These are phyloP conservation scores for Syngnathus scovelli DNA, from an alignment of 2,113 vertebrate genomes.

Conservation along the genomic window DNA sequence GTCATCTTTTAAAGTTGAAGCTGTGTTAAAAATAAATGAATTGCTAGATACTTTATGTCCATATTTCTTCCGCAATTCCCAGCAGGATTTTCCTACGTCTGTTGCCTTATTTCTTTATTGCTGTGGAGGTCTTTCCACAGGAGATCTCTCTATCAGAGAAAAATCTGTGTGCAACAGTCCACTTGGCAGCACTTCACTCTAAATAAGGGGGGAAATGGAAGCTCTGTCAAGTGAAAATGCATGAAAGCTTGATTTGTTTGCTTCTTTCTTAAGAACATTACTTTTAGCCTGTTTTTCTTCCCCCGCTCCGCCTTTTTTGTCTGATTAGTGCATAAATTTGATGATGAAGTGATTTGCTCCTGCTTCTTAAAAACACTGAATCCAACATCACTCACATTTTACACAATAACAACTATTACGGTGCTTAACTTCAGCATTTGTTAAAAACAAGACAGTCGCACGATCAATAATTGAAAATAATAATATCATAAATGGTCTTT, in stretches of 20 bases:
- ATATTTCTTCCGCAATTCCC: slow-evolving; percentile 57
- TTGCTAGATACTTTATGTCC: slow-evolving; percentile 58
- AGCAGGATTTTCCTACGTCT: slow-evolving; percentile 52
- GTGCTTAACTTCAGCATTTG: background rate
- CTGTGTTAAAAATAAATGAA: slow-evolving; percentile 32
- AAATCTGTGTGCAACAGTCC: slow-evolving; percentile 61
- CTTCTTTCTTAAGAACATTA: slow-evolving; percentile 9
- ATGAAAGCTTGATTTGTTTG: slow-evolving; percentile 13
- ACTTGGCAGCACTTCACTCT: slow-evolving; percentile 60
- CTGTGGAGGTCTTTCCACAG: slow-evolving; percentile 38
- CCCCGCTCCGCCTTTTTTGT: background rate
- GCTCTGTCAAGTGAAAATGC: slow-evolving; percentile 21
- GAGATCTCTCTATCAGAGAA: slow-evolving; percentile 61
- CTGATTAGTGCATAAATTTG: slow-evolving; percentile 7
- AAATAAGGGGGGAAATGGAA: slow-evolving; percentile 26
- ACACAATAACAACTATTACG: background rate
- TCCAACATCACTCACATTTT: background rate
- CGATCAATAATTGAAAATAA: background rate
- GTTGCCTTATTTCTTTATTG: slow-evolving; percentile 62
- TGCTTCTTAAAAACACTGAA: background rate
- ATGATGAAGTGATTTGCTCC: slow-evolving; percentile 6
- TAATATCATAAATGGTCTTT: too few species aligned
- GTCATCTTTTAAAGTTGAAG: slow-evolving; percentile 4
- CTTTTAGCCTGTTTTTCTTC: slow-evolving; percentile 11
- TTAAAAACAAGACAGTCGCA: background rate